Percentiles rank a stretch among this genome's conserved stretches.
phyloP scores from a whole-genome alignment of 2,888 invertebrate genomes.

The Meteorus colon region DNA sequence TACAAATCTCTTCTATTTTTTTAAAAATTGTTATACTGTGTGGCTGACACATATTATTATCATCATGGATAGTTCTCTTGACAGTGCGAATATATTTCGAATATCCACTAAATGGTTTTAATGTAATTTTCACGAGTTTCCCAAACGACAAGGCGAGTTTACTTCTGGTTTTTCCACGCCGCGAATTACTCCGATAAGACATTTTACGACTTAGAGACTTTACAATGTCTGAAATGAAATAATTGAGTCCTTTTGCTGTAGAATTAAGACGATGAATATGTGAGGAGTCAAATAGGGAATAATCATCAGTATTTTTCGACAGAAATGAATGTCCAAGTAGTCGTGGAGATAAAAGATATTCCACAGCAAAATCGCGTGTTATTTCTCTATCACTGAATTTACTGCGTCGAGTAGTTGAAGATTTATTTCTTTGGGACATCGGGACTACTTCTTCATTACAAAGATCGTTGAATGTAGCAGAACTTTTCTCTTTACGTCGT shows the following conservation, averaged over 20 bases:
- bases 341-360: slow-evolving; percentile 43
- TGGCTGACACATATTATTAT: neutral
- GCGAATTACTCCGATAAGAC: neutral
- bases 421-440: slow-evolving; percentile 25
- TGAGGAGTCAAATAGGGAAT: neutral
- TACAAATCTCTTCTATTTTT: slow-evolving; percentile 43
- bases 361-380: slow-evolving; percentile 44
- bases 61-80: neutral
- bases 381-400: slow-evolving; percentile 18
- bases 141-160: neutral
- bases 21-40: neutral
- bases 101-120: slow-evolving; percentile 1
- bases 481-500: slow-evolving; percentile 11
- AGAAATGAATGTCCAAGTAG: slow-evolving; percentile 7
- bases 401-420: neutral
- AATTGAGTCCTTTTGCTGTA: neutral
- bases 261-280: neutral
- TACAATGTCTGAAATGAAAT: neutral
- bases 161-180: neutral
- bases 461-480: neutral
- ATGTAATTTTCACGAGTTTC: neutral
- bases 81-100: neutral
- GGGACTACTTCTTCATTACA: slow-evolving; percentile 10
- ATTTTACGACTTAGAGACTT: neutral
- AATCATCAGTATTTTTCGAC: neutral